Base-by-base conservation (phyloP, 30 jellyfish, hydroid and myxozoan genomes). In the Catostylus mosaicus region DNA sequence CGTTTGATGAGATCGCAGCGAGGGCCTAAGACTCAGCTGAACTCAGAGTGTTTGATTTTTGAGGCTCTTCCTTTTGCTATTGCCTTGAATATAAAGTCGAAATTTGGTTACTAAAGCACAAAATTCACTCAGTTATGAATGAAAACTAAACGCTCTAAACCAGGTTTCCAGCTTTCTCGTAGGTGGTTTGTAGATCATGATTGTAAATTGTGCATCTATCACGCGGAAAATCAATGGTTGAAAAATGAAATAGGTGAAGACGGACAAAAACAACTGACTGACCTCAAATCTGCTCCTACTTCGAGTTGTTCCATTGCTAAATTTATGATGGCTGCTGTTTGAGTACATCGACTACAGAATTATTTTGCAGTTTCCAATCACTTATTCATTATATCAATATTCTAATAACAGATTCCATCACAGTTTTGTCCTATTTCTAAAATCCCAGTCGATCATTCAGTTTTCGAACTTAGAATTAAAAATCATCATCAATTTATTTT, bases 271-370 rank as follows among this genome's bases (percentile, higher is more conserved):
- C 71, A 59, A 59, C 84, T 65, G 46, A 80, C 91, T 84, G 46
- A 80, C 91, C 91, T 80, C 91, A 67, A 80, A 80, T 68, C 91
- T 80, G 84, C 91, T 80, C 67, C 91, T 68, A 31, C 91, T 67
- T 68, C 91, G 72, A 35, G 91, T 80, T 62, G 89, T 78, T 48
- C 91, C 91, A 80, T 80, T 80, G 84, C 91, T 80, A 54, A 80
- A 80, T 80, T 65, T 80, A 65, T 65, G 80, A 61, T 66, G 84
- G 68, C 61, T 51, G 81, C 43, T 80, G 84, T 80, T 80, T 67
- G 91, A 50, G 91, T 80, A 80, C 91, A 80, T 80, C 84, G 91
- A 80, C 91, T 36, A 69, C 61, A 31, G 80, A 46, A 67, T 46
- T 32, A 52, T 80, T 36, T 37, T 30, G 8, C 91, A 59, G 65